Base-by-base conservation (phyloP, 2,113 vertebrate genomes). In the Paracyprichromis sp. region DNA sequence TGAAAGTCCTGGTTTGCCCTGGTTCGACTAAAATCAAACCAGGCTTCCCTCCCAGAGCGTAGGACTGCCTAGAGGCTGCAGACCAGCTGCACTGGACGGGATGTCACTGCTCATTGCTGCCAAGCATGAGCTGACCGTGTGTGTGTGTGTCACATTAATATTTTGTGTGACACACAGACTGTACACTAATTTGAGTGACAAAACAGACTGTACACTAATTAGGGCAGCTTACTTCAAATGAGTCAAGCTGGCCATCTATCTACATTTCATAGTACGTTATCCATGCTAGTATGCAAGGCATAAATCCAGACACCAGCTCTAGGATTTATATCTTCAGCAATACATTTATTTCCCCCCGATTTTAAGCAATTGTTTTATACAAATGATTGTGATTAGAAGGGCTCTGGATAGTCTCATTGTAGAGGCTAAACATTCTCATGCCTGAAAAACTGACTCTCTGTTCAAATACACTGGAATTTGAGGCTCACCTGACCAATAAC, bases 21-120 rank as follows among this genome's bases (percentile, higher is more conserved):
- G 88, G 89, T 69, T 69, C 38, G 34, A 89, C 83, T 86, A 83
- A 93, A 95, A 93, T 95, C 91, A 94, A 93, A 94, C 87, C 90
- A 91, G 90, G 90, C 89, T 86, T 92, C 85, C 88, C 90, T 89
- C 83, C 69, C 86, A 80, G 76, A 93, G 78, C 80, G 80, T 86
- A 79, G 87, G 85, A 71, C 80, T 92, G 89, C 88, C 85, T 90
- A 29, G 56, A 93, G 90, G 91, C 91, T 93, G 93, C 85, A 88
- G 80, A 87, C 83, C 90, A 95, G 94, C 93, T 94, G 92, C 86
- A 88, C 69, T 86, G 82, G 84, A 92, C 84, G 78, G 91, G 91
- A 93, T 90, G 84, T 91, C 88, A 54, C 88, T 17, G 19, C 82
- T 87, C 34, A 53, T 36, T 40, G 45, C 84, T 91, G 89, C 92